A percentile compares a stretch with the other conserved stretches of the same genome.
phyloP scores from a whole-genome alignment of 2,113 vertebrate genomes.

The Hippocampus guttulatus region DNA sequence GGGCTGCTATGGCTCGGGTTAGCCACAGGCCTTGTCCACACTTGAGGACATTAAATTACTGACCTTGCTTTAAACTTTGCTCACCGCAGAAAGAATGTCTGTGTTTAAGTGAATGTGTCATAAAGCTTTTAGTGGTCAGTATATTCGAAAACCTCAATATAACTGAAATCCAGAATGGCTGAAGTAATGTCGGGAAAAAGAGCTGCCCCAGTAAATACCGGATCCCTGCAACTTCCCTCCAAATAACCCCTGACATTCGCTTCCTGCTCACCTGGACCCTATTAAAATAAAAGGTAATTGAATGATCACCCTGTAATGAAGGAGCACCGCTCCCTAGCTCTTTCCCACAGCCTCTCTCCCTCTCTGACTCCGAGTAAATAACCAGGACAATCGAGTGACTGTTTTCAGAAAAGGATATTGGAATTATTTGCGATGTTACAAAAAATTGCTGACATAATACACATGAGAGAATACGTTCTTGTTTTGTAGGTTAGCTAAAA shows the following conservation, averaged over 20 bases:
- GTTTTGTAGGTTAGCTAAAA: constrained; percentile 63
- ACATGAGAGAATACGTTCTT: constrained; percentile 45
- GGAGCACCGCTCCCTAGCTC: constrained; percentile 27
- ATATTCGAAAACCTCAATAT: not conserved
- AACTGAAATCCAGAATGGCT: not conserved
- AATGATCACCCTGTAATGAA: constrained; percentile 50
- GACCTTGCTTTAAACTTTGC: not conserved
- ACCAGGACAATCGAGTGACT: constrained; percentile 58
- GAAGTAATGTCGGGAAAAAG: constrained; percentile 1
- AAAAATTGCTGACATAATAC: constrained; percentile 64
- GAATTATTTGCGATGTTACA: constrained; percentile 60
- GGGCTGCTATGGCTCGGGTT: not conserved
- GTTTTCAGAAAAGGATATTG: constrained; percentile 61
- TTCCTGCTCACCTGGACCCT: constrained; percentile 43
- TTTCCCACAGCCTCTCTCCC: constrained; percentile 37
- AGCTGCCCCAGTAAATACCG: constrained; percentile 31
- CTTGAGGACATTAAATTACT: not conserved
- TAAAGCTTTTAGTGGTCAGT: constrained; percentile 1
- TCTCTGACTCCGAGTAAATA: constrained; percentile 53
- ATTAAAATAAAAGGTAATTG: constrained; percentile 55
- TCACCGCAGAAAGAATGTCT: not conserved
- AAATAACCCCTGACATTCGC: constrained; percentile 42
- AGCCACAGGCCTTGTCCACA: not conserved
- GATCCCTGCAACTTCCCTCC: not conserved
- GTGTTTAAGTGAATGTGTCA: not conserved